Conservation (phyloP, 2,888 invertebrate genomes). For the Lagria hirta region DNA sequence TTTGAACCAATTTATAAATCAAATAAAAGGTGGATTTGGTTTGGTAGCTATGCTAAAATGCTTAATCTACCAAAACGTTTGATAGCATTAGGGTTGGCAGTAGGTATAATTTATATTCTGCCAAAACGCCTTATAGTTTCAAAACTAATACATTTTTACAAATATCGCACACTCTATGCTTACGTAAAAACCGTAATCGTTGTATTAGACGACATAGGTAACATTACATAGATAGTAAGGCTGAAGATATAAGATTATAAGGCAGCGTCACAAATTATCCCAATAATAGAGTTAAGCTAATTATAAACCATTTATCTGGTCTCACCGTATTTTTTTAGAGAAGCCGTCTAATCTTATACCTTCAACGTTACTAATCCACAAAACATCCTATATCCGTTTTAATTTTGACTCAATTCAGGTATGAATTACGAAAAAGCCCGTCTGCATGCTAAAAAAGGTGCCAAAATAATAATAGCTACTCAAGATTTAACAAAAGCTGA, state of each 20-base stretch:
- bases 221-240: neutral
- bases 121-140: slow-evolving; percentile 8
- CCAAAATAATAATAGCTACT: slow-evolving; percentile 19
- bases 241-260: no score
- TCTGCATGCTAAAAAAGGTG: slow-evolving; percentile 13
- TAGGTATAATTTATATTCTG: slow-evolving; percentile 13
- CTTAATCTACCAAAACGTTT: no score
- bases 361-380: no score
- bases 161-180: neutral
- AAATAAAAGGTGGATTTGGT: no score
- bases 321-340: no score
- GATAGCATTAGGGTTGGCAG: slow-evolving; percentile 9
- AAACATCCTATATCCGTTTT: no score
- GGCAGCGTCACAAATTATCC: no score
- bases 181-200: slow-evolving; percentile 11
- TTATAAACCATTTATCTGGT: neutral
- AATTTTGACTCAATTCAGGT: slow-evolving; percentile 15
- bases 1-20: no score
- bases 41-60: no score
- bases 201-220: slow-evolving; percentile 16
- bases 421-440: slow-evolving; percentile 27
- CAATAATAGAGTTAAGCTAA: no score
- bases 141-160: slow-evolving; percentile 12
- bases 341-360: no score
- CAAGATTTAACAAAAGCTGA: slow-evolving; percentile 12